Percentiles rank a stretch among this genome's conserved stretches.
Evolutionary conservation across 1,140 invertebrate genomes (phyloP).

Genomic region (Leptinotarsa texana): DNA sequence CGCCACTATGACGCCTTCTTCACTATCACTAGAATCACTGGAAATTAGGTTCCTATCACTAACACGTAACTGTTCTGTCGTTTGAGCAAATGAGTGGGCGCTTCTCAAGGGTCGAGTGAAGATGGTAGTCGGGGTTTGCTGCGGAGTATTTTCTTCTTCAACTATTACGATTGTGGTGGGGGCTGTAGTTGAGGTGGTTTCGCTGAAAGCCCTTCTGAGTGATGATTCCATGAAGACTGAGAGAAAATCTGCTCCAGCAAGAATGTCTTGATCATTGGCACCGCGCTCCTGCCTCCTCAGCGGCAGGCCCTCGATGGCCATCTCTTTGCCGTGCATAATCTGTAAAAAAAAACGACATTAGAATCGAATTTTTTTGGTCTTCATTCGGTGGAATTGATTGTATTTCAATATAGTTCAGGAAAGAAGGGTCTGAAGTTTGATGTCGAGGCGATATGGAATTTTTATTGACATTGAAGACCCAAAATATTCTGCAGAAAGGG

Average conservation of each 20-base stretch:
- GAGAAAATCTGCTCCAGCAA: constrained; percentile 63
- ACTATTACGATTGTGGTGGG: constrained; percentile 32
- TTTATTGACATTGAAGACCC: too few species aligned
- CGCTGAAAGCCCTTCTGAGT: constrained; percentile 52
- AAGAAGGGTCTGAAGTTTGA: too few species aligned
- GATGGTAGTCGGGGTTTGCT: background rate
- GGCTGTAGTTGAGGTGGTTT: constrained; percentile 49
- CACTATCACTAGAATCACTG: constrained; percentile 40
- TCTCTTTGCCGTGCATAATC: constrained; percentile 42
- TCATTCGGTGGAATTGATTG: background rate
- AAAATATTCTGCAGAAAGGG: too few species aligned
- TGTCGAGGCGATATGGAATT: too few species aligned
- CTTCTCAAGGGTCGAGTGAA: constrained; percentile 22
- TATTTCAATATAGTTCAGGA: too few species aligned
- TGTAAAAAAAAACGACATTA: constrained; percentile 39
- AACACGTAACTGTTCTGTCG: constrained; percentile 30
- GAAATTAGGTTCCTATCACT: constrained; percentile 1
- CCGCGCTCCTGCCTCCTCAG: constrained; percentile 47
- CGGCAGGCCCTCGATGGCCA: constrained; percentile 50
- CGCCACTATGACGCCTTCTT: constrained; percentile 47
- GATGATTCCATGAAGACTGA: constrained; percentile 59
- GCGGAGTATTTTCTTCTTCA: constrained; percentile 20
- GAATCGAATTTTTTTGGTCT: background rate
- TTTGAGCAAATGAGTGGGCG: constrained; percentile 32
- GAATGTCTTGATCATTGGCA: constrained; percentile 59